Conservation (phyloP, 2,888 invertebrate species). For the Cataglyphis rosenhaueri region DNA sequence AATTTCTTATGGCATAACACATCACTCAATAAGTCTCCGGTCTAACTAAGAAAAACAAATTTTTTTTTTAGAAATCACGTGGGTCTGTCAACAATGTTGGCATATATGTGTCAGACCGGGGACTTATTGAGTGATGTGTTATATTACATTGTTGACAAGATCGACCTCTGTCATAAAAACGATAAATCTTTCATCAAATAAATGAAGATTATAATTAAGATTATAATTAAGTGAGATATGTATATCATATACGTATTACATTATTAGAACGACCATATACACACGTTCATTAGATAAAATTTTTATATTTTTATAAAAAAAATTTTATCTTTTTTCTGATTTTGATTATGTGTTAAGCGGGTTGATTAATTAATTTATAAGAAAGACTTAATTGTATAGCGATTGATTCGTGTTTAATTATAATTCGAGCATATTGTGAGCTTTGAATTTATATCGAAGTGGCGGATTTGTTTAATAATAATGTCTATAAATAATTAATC, state of each 20-base stretch:
- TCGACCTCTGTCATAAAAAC: conserved; percentile 19
- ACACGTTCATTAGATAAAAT: too few relatives aligned
- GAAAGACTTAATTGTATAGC: conserved; percentile 3
- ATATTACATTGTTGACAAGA: conserved; percentile 37
- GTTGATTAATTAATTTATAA: conserved; percentile 15
- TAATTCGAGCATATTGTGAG: neutral
- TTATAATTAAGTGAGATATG: neutral
- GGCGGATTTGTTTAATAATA: neutral
- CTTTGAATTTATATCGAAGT: neutral
- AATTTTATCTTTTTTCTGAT: too few relatives aligned
- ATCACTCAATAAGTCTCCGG: too few relatives aligned
- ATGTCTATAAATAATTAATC: conserved; percentile 6
- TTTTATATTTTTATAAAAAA: too few relatives aligned
- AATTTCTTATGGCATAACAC: conserved; percentile 34
- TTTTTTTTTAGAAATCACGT: too few relatives aligned
- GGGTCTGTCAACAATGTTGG: too few relatives aligned
- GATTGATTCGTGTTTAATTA: conserved; percentile 16
- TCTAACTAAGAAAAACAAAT: too few relatives aligned
- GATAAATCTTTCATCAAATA: neutral
- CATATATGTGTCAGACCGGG: too few relatives aligned
- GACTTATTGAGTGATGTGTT: too few relatives aligned
- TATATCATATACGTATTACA: neutral
- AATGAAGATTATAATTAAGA: conserved; percentile 16
- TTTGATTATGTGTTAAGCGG: neutral
- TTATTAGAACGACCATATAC: neutral